Evolutionary conservation across 2,888 invertebrate species (phyloP).

Genomic region (Orthosia gracilis): DNA sequence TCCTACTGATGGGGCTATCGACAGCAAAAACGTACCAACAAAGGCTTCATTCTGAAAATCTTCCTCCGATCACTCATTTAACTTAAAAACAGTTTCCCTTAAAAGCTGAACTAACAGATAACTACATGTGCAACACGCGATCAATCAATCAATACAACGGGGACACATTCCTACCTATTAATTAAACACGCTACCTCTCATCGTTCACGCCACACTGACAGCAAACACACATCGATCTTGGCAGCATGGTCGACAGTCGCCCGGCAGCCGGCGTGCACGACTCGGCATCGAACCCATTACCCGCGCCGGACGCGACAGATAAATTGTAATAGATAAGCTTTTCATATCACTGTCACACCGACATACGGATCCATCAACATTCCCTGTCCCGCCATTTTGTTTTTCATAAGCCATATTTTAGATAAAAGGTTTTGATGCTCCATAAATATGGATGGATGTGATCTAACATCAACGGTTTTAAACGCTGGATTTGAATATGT

Average conservation of each 20-base stretch:
- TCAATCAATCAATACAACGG: conserved; percentile 21
- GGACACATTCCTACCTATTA: not conserved
- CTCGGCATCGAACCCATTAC: conserved; percentile 68
- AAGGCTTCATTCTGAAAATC: too few species aligned
- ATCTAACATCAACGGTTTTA: conserved; percentile 51
- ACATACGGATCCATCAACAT: conserved; percentile 62
- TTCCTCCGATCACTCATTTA: too few species aligned
- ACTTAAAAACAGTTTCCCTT: not conserved
- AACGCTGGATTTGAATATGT: conserved; percentile 46
- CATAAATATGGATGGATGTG: conserved; percentile 60
- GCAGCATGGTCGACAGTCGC: conserved; percentile 48
- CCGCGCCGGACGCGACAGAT: conserved; percentile 66
- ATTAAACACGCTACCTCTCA: conserved; percentile 19
- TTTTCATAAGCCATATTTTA: conserved; percentile 63
- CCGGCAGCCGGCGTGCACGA: conserved; percentile 20
- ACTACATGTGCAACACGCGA: not conserved
- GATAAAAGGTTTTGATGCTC: conserved; percentile 58
- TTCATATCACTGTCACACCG: conserved; percentile 62
- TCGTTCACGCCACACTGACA: conserved; percentile 45
- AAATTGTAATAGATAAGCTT: conserved; percentile 71
- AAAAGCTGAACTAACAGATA: conserved; percentile 1
- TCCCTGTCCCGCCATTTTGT: conserved; percentile 42
- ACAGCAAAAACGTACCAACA: not conserved
- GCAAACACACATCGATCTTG: conserved; percentile 68
- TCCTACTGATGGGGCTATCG: too few species aligned